phyloP scores from a whole-genome alignment of 2,888 invertebrate genomes.

The Drosophila glabriapex region DNA sequence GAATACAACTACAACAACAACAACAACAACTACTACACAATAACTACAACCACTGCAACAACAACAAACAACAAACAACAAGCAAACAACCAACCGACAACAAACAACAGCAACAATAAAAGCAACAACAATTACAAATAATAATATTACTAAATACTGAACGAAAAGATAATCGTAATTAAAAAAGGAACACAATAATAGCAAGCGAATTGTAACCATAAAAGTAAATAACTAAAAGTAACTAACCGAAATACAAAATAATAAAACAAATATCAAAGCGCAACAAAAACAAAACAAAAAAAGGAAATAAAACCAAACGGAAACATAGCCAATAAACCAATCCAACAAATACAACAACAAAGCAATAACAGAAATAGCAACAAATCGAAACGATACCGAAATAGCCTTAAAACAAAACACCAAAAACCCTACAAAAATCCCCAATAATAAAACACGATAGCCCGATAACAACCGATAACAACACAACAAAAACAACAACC shows the following conservation, averaged over 20 bases:
- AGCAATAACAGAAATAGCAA: slow-evolving; percentile 49
- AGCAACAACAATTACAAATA: slow-evolving; percentile 54
- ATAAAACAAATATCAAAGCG: slow-evolving; percentile 45
- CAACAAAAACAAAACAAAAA: slow-evolving; percentile 36
- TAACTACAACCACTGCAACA: slow-evolving; percentile 49
- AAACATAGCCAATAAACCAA: slow-evolving; percentile 55
- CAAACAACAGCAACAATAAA: slow-evolving; percentile 65
- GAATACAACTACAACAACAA: slow-evolving; percentile 78
- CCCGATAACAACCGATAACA: slow-evolving; percentile 44
- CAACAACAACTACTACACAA: slow-evolving; percentile 49
- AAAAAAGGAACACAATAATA: slow-evolving; percentile 43
- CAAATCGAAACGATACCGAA: slow-evolving; percentile 64
- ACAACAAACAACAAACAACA: slow-evolving; percentile 58
- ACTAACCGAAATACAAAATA: slow-evolving; percentile 43
- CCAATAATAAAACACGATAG: slow-evolving; percentile 22
- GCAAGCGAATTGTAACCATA: slow-evolving; percentile 66
- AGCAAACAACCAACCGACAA: slow-evolving; percentile 60
- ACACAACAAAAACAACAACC: slow-evolving; percentile 23
- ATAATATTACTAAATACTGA: slow-evolving; percentile 56
- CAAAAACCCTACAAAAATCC: slow-evolving; percentile 19
- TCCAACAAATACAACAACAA: slow-evolving; percentile 42
- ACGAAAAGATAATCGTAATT: slow-evolving; percentile 8
- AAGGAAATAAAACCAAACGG: slow-evolving; percentile 48
- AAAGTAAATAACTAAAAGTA: slow-evolving; percentile 49
- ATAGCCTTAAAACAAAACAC: slow-evolving; percentile 52